phyloP scores from a whole-genome alignment of 2,888 invertebrate species.

The Plagodis pulveraria region DNA sequence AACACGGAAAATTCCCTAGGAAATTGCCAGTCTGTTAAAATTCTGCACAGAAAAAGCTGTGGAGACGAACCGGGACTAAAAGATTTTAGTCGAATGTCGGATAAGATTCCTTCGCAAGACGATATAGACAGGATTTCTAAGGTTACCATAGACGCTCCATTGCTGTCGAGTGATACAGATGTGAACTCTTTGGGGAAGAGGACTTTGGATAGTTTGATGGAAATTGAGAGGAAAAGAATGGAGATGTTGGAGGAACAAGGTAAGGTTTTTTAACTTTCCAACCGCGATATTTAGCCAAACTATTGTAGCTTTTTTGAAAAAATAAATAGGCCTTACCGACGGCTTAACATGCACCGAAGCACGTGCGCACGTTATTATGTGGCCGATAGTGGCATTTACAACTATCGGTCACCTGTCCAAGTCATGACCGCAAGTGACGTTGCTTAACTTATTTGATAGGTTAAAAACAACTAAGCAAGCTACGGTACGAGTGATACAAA shows the following conservation, averaged over 20 bases:
- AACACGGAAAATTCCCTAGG: conserved; percentile 41
- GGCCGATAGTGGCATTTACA: too few relatives aligned
- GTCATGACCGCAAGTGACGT: too few relatives aligned
- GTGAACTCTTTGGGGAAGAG: conserved; percentile 89
- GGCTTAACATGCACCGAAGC: too few relatives aligned
- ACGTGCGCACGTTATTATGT: too few relatives aligned
- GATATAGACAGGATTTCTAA: conserved; percentile 95
- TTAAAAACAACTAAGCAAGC: too few relatives aligned
- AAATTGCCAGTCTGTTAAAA: conserved; percentile 39
- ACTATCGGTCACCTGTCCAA: too few relatives aligned
- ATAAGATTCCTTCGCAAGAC: conserved; percentile 90
- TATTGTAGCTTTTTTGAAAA: too few relatives aligned
- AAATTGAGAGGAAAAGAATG: conserved; percentile 94
- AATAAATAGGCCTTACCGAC: too few relatives aligned
- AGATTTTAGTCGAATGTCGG: conserved; percentile 67
- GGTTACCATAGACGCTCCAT: conserved; percentile 93
- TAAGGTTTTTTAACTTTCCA: conserved; percentile 56
- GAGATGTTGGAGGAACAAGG: conserved; percentile 96
- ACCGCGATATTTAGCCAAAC: background rate
- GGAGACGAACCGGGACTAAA: conserved; percentile 74
- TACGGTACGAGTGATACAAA: too few relatives aligned
- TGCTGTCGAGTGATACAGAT: conserved; percentile 88
- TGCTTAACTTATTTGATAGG: too few relatives aligned
- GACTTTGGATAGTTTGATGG: conserved; percentile 94
- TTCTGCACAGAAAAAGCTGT: conserved; percentile 75